These are phyloP conservation scores for Danio albolineatus DNA, from an alignment of 2,797 vertebrate species.

Conservation along the genomic window DNA sequence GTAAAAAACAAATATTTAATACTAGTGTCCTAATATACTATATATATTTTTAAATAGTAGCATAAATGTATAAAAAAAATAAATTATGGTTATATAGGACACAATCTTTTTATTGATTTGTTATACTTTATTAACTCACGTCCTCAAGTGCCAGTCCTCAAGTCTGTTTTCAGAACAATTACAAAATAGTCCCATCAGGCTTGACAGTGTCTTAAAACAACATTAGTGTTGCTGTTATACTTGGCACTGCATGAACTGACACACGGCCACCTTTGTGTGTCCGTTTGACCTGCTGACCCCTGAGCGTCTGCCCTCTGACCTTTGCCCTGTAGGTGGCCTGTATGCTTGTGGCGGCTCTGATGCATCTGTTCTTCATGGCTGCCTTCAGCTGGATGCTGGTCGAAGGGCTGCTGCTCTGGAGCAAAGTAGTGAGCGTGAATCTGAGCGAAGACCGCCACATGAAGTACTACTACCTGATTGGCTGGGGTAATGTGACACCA, in stretches of 20 bases:
- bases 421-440: slow-evolving; percentile 86
- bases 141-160: background rate
- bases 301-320: slow-evolving; percentile 52
- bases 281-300: slow-evolving; percentile 63
- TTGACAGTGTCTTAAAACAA: slow-evolving; percentile 17
- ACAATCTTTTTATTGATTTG: no score
- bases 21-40: no score
- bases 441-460: slow-evolving; percentile 82
- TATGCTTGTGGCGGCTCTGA: slow-evolving; percentile 80
- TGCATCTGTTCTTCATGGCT: slow-evolving; percentile 87
- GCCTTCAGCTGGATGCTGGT: slow-evolving; percentile 87
- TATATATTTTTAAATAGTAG: no score
- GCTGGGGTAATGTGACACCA: slow-evolving; percentile 77
- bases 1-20: no score
- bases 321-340: slow-evolving; percentile 78
- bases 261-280: slow-evolving; percentile 28
- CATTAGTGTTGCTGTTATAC: slow-evolving; percentile 12
- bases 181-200: background rate
- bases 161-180: background rate
- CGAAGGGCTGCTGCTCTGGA: slow-evolving; percentile 85
- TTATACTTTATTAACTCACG: no score
- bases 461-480: slow-evolving; percentile 87
- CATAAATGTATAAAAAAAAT: no score
- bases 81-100: no score
- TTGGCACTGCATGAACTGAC: slow-evolving; percentile 28